Evolutionary conservation across 2,113 vertebrate species (phyloP).

Genomic region (Prinia subflava): DNA sequence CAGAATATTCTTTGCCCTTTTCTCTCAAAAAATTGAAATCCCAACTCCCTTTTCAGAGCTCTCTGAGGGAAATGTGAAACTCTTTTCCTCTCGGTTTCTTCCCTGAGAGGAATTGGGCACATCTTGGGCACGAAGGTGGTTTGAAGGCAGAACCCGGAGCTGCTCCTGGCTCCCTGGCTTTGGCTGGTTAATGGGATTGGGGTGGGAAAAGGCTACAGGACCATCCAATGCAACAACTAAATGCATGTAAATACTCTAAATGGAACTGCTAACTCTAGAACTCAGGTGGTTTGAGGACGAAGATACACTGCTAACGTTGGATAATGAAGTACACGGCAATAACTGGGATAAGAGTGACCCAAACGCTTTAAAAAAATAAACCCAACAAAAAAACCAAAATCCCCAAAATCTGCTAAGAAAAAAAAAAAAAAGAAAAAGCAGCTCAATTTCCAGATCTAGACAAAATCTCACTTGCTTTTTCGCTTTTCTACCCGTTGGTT

Average conservation of each 20-base stretch:
- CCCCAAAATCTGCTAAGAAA: constrained; percentile 23
- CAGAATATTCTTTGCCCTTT: not conserved
- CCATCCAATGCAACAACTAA: not conserved
- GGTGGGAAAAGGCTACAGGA: not conserved
- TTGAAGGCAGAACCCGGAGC: not conserved
- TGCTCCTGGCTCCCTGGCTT: not conserved
- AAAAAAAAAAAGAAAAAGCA: constrained; percentile 6
- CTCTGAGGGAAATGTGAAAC: not conserved
- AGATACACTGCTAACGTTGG: constrained; percentile 12
- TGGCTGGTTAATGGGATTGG: not conserved
- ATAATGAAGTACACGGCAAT: constrained; percentile 46
- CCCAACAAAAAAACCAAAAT: not conserved
- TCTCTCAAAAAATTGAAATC: not conserved
- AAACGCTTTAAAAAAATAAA: not conserved
- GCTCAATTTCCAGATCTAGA: constrained; percentile 61
- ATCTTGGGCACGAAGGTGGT: not conserved
- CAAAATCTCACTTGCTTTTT: constrained; percentile 57
- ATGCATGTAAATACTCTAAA: not conserved
- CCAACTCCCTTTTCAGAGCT: not conserved
- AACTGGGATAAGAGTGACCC: constrained; percentile 56
- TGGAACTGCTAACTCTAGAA: constrained; percentile 15
- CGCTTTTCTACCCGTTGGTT: constrained; percentile 32
- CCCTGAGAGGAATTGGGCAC: not conserved
- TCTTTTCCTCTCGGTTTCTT: not conserved
- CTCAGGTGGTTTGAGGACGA: constrained; percentile 9